Percentiles rank a stretch among this genome's conserved stretches.
phyloP scores from a whole-genome alignment of 2,797 vertebrate genomes.

The Oreortyx pictus region DNA sequence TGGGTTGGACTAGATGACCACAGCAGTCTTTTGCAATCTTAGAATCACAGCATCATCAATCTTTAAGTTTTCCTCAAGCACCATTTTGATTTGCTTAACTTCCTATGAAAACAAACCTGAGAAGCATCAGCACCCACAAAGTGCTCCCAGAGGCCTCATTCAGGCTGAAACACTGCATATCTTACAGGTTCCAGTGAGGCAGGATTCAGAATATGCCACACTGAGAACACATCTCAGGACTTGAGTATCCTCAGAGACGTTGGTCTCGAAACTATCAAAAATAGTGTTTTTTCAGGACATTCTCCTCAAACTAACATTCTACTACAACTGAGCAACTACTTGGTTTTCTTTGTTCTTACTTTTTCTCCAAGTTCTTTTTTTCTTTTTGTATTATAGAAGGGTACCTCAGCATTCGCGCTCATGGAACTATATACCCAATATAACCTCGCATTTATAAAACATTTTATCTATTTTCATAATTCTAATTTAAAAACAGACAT shows the following conservation, averaged over 20 bases:
- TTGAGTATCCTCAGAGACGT: background rate
- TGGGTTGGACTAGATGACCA: too few species aligned
- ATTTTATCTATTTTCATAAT: background rate
- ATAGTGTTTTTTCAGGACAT: background rate
- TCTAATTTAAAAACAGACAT: background rate
- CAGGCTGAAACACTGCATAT: background rate
- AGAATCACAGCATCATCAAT: too few species aligned
- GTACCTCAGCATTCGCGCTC: background rate
- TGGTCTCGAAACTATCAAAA: background rate
- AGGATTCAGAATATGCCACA: background rate
- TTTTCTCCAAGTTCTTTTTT: background rate
- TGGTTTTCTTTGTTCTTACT: background rate
- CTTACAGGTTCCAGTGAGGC: background rate
- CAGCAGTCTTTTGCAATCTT: too few species aligned
- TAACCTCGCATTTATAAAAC: accelerated
- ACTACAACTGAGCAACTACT: background rate
- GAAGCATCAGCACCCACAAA: background rate
- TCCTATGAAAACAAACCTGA: background rate
- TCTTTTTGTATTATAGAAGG: background rate
- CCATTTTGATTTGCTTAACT: accelerated
- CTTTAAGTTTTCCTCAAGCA: background rate
- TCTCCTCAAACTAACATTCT: background rate
- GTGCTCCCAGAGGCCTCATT: background rate
- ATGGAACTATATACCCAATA: background rate
- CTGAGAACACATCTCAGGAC: background rate